Evolutionary conservation across 2,888 invertebrate species (phyloP).

Genomic region (Acleris holmiana): DNA sequence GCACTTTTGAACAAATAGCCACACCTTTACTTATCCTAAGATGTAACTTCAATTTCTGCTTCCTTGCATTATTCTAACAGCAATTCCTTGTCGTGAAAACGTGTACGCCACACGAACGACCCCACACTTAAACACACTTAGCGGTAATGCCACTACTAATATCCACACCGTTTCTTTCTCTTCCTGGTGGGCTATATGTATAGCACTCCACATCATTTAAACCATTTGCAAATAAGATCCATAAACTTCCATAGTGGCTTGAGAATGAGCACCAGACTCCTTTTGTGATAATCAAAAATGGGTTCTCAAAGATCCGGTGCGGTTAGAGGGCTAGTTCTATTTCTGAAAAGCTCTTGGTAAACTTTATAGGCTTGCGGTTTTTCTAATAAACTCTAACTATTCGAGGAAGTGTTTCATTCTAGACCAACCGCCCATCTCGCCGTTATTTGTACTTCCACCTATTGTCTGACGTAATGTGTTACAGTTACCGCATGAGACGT

Average conservation of each 20-base stretch:
- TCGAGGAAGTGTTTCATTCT: slow-evolving; percentile 21
- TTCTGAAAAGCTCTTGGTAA: too few species aligned
- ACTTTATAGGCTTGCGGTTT: too few species aligned
- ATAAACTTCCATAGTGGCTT: too few species aligned
- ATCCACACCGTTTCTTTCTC: not conserved
- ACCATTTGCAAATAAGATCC: not conserved
- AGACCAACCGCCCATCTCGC: slow-evolving; percentile 49
- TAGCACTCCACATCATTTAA: not conserved
- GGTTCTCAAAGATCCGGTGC: too few species aligned
- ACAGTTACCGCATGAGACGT: slow-evolving; percentile 45
- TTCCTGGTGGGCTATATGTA: not conserved
- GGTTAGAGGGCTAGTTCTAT: too few species aligned
- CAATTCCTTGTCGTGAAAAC: not conserved
- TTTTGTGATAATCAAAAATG: too few species aligned
- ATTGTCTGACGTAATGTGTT: slow-evolving; percentile 54
- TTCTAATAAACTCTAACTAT: not conserved
- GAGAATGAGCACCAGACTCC: too few species aligned
- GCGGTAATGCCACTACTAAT: not conserved
- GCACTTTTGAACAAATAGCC: not conserved
- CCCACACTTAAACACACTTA: slow-evolving; percentile 1
- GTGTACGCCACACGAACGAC: not conserved
- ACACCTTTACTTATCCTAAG: too few species aligned
- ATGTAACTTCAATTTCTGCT: too few species aligned
- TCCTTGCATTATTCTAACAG: too few species aligned
- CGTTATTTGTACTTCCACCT: slow-evolving; percentile 48